Percentiles rank a stretch among this genome's conserved stretches.
These are phyloP conservation scores for Aradus depressus DNA, from an alignment of 2,888 invertebrate genomes.

Conservation along the genomic window DNA sequence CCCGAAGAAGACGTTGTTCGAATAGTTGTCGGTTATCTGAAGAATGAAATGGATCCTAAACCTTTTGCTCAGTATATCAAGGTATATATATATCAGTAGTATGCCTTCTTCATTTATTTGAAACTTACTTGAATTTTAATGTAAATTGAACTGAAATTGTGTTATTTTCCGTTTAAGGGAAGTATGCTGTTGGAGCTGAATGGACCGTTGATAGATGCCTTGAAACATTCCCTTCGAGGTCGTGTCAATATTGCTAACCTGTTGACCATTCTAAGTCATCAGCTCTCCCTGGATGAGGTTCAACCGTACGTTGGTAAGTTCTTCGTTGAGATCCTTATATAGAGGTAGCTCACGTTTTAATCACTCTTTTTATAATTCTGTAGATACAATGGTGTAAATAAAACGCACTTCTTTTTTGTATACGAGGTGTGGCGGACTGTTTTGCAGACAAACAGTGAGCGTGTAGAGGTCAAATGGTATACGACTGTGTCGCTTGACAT, in stretches of 20 bases:
- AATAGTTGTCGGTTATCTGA: constrained; percentile 7
- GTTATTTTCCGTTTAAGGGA: constrained; percentile 1
- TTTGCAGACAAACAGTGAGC: no score
- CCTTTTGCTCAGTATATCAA: constrained; percentile 12
- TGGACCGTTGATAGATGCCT: constrained; percentile 3
- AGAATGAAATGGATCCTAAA: constrained; percentile 10
- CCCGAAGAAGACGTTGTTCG: constrained; percentile 19
- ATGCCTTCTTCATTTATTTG: background rate
- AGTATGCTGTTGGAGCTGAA: constrained; percentile 10
- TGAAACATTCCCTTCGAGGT: constrained; percentile 10
- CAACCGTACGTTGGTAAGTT: constrained; percentile 45
- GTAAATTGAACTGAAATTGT: background rate
- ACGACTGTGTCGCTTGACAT: no score
- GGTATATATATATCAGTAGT: background rate
- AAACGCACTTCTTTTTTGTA: no score
- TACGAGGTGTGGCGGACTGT: no score
- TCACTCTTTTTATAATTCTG: no score
- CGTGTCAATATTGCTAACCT: constrained; percentile 9
- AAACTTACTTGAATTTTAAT: background rate
- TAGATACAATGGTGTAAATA: no score
- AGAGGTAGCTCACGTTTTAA: no score
- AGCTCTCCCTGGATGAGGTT: constrained; percentile 38
- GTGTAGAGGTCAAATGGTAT: no score
- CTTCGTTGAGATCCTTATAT: no score
- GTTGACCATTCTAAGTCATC: constrained; percentile 41